Percentiles rank a stretch among this genome's conserved stretches.
Conservation (phyloP, 2,113 vertebrate species). For the Pteruthius melanotis region DNA sequence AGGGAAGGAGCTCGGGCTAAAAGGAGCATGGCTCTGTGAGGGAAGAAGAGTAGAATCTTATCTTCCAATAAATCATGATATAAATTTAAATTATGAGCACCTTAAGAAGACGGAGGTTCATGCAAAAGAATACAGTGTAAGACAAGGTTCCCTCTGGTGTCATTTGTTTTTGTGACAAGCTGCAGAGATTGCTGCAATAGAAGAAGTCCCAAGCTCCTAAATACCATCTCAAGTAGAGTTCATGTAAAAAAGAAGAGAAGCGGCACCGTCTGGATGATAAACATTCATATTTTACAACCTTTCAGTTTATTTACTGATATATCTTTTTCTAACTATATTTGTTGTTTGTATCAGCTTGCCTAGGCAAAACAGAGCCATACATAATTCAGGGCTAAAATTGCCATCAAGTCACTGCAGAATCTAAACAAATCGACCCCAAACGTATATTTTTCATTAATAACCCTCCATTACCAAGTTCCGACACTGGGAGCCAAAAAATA, state of each 20-base stretch:
- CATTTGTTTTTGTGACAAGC: slow-evolving; percentile 40
- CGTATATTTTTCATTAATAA: slow-evolving; percentile 46
- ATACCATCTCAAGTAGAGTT: slow-evolving; percentile 18
- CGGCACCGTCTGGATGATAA: slow-evolving; percentile 4
- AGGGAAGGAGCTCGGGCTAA: not conserved
- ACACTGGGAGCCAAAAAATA: slow-evolving; percentile 20
- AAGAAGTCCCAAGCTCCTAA: slow-evolving; percentile 16
- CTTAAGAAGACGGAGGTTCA: slow-evolving; percentile 53
- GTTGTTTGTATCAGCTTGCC: slow-evolving; percentile 61
- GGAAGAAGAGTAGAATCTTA: not conserved
- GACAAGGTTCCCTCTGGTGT: not conserved
- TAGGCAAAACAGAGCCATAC: slow-evolving; percentile 49
- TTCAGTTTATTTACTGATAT: slow-evolving; percentile 58
- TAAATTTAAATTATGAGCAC: slow-evolving; percentile 57
- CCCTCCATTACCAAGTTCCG: not conserved
- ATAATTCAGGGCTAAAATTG: slow-evolving; percentile 65
- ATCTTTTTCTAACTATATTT: slow-evolving; percentile 52
- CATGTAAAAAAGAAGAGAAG: slow-evolving; percentile 22
- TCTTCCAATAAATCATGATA: slow-evolving; percentile 27
- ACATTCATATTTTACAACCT: slow-evolving; percentile 41
- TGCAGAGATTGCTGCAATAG: slow-evolving; percentile 46
- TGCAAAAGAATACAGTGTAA: slow-evolving; percentile 42
- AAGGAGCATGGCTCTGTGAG: not conserved
- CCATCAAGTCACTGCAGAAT: slow-evolving; percentile 14
- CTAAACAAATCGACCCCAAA: slow-evolving; percentile 39